Base-by-base conservation (phyloP, 2,797 vertebrate genomes). In the Pygocentrus nattereri region DNA sequence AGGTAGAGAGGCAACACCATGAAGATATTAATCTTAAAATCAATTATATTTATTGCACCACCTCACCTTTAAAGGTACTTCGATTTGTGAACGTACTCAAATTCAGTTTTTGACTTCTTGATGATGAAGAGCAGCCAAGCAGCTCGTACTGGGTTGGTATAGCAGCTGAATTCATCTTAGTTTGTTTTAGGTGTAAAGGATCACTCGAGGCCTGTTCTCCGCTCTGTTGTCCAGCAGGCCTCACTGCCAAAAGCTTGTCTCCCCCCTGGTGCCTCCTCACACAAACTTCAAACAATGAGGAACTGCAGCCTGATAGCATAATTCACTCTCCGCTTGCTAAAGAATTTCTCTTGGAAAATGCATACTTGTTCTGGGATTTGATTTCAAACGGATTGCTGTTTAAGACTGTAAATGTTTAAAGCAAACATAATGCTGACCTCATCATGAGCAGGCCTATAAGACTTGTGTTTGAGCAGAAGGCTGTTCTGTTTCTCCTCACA, bases 161-260 rank as follows among this genome's bases (percentile, higher is more conserved):
- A 10, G 67, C 15, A 47, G 15, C 23, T 71, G 25, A 34, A 56
- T 54, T 56, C 18, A 11, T 54, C 49, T 54, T 54, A 4, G 69
- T 52, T 54, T 72, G 50, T 72, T 72, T 52, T 73, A 52, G 30
- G 41, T 56, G 70, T 54, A 73, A 27, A 73, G 21, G 41, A 44
- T 44, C 41, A 44, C 27, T 54, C 7, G 11, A 15, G 27, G 27
- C 27, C 49, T 56, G 25, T 27, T 23, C 50, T 73, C 31, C 25
- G n/a, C 31, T 56, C 41, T 34, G 15, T 18, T 34, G 58, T 79
- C 44, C 23, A 52, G 23, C 19, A 62, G 15, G 21, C 34, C 8
- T 38, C 61, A 74, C 86, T 89, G 88, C 91, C 90, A 90, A 87
- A 86, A 90, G 25, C 34, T 27, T 85, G 84, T 88, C 90, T 90